phyloP scores from a whole-genome alignment of 2,113 vertebrate species.

The Machaerirhynchus nigripectus region DNA sequence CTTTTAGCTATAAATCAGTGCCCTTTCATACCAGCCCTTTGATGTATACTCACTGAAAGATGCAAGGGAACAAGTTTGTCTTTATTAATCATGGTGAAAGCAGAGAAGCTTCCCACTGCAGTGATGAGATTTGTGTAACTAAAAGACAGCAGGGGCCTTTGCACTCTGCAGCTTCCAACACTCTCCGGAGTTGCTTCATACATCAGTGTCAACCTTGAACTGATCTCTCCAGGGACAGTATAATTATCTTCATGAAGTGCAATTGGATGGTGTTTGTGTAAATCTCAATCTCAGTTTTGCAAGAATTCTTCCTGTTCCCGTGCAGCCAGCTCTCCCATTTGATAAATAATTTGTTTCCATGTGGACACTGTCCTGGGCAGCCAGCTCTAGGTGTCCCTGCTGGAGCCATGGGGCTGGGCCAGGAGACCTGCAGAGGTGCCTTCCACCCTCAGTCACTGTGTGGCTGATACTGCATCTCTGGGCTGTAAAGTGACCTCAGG shows the following conservation, averaged over 20 bases:
- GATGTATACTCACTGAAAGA: neutral
- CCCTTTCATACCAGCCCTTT: neutral
- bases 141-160: neutral
- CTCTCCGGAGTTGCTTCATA: neutral
- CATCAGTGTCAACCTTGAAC: slow-evolving; percentile 25
- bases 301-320: neutral
- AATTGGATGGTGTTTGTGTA: neutral
- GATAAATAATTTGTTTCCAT: neutral
- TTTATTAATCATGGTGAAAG: slow-evolving; percentile 28
- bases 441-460: neutral
- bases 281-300: neutral
- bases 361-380: neutral
- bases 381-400: neutral
- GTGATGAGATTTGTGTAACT: slow-evolving; percentile 1
- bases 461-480: neutral
- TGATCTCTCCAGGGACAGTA: neutral
- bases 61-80: neutral
- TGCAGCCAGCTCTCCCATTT: neutral
- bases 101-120: neutral
- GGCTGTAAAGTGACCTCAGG: neutral
- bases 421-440: neutral
- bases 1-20: neutral
- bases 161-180: neutral
- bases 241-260: neutral
- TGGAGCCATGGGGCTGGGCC: neutral